Evolutionary conservation across 2,797 vertebrate species (phyloP).

Genomic region (Anableps anableps): DNA sequence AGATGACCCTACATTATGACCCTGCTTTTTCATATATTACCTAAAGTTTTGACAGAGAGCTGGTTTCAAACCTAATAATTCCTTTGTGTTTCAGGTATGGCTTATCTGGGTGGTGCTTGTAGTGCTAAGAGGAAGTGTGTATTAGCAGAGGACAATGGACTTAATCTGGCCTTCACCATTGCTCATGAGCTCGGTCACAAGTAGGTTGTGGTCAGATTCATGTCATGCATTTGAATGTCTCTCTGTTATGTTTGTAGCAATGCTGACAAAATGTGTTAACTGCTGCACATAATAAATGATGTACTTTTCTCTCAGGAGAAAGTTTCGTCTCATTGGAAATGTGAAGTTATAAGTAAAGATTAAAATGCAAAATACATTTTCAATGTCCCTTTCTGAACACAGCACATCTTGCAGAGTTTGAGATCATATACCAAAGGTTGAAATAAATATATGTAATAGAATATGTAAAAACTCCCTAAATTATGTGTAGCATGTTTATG

Average conservation of each 20-base stretch:
- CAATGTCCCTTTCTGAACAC: neutral
- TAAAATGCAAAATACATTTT: neutral
- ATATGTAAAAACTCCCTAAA: neutral
- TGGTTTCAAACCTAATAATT: neutral
- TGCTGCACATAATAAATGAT: neutral
- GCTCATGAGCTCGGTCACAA: slow-evolving; percentile 98
- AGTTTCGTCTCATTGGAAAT: neutral
- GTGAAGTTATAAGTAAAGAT: neutral
- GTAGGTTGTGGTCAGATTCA: slow-evolving; percentile 72
- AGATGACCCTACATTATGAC: neutral
- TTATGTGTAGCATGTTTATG: neutral
- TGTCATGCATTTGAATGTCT: neutral
- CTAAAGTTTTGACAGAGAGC: neutral
- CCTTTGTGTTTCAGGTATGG: slow-evolving; percentile 86
- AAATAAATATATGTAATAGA: neutral
- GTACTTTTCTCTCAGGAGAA: neutral
- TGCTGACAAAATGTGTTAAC: neutral
- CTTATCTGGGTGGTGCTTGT: slow-evolving; percentile 95
- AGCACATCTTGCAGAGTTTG: neutral
- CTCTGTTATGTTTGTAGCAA: neutral
- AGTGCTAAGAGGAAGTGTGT: slow-evolving; percentile 95
- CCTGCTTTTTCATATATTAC: neutral
- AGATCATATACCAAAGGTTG: neutral
- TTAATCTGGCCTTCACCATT: slow-evolving; percentile 97
- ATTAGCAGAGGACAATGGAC: slow-evolving; percentile 95